Base-by-base conservation (phyloP, 30 jellyfish, hydroid and myxozoan species). In the Aurelia sp. region DNA sequence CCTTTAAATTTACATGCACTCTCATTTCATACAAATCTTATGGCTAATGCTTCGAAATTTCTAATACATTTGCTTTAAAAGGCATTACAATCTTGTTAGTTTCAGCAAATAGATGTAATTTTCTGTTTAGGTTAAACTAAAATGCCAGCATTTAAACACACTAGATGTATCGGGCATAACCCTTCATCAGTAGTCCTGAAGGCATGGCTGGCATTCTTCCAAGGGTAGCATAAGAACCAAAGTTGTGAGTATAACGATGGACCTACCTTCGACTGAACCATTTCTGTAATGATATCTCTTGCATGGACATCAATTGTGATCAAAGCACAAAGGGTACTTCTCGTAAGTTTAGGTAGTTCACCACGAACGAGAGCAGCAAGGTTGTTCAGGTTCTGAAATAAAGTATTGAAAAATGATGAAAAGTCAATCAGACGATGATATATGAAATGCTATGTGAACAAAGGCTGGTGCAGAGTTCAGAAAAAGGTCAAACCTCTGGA, bases 351-450 rank as follows among this genome's bases (percentile, higher is more conserved):
- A 30, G 99, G 97, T 3, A 95, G 90, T 30, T 81, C 87, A 47
- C 97, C 97, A 84, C 99, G 99, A 10, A 95, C 99, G 16, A 95
- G 92, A 31, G 97, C 97, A 2, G 99, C 99, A 17, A 95, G 96
- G 53, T 84, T 72, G 70, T 95, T 95, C 91, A 95, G 72, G 67
- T 85, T 95, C 91, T 72, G 40, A n/a, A 52, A 21, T 18, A 41
- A 22, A 41, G 17, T 67, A 72, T 38, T 38, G 50, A 18, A 31
- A 9, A 13, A 59, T 51, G 1, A 44, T 44, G 15, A 44, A 44
- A 5, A 8, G 9, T 44, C 16, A 0, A 44, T 16, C 55, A 5
- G 15, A 7, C 8, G 55, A 44, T 44, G 15, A 44, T 0, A 38
- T 38, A 4, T 38, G 50, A 38, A 38, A 38, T 27, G n/a, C n/a